Evolutionary conservation across 2,797 vertebrate genomes (phyloP), one percentile per base, ranked within the genome.

Genomic region (Allobates femoralis): DNA sequence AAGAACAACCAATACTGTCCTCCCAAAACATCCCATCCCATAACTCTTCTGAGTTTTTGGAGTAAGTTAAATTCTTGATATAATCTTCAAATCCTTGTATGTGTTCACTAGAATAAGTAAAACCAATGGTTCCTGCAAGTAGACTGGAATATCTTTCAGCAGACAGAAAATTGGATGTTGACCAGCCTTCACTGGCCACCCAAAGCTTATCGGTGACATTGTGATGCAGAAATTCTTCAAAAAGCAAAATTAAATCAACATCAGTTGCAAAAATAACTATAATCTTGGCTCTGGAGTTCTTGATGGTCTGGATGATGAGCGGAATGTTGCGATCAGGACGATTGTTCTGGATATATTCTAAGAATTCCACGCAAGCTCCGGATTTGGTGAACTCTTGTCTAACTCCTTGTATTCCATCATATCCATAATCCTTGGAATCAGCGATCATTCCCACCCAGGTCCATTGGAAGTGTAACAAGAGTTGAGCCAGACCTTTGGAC

Each of bases 241-340:
- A 89, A 3, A 97, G 94, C 5, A 95, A 95, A 56, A 92, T 94
- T 10, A 97, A 91, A 88, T 97, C 96, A 62, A 96, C 95, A 1
- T 97, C 96, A n/a, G 96, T 95, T 1, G 95, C 94, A 86, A 96
- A 96, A 76, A 97, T 94, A 75, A 97, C 94, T 0, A 97, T 91
- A 87, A 96, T 95, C 56, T 94, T 96, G 86, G 96, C 95, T 0
- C 94, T 96, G 89, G 94, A 94, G 3, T 89, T 86, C 16, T 91
- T 86, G 19, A 97, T 64, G 0, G 91, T 91, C 6, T 92, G n/a
- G 58, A 95, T 94, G 37, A 96, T 95, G 0, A 90, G 90, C 53
- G 90, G 89, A 87, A 96, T 95, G 90, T 91, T 95, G 56, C 93
- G 56, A 60, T 81, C 79, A 14, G 79, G 28, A 5, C 46, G 26